A percentile compares a stretch with the other conserved stretches of the same genome.
Conservation (phyloP, 2,888 invertebrate species). For the Cataglyphis altisquamis region DNA sequence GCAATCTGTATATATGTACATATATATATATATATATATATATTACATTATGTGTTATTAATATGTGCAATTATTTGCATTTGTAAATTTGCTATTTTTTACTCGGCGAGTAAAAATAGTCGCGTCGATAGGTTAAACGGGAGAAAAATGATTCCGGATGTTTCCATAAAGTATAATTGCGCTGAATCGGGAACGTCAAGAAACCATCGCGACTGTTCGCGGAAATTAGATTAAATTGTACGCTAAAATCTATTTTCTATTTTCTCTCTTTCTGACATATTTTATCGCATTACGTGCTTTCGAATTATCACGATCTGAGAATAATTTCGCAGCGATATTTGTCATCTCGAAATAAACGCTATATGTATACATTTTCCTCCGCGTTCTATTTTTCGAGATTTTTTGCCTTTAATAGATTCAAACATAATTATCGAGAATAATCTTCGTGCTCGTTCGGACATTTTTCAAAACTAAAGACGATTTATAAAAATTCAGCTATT, state of each 20-base stretch:
- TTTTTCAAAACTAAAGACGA: background rate
- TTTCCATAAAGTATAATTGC: background rate
- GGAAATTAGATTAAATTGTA: conserved; percentile 41
- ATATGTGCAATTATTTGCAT: conserved; percentile 27
- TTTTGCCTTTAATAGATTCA: background rate
- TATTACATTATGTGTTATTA: conserved; percentile 32
- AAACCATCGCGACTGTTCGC: background rate
- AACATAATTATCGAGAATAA: background rate
- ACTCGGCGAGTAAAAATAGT: conserved; percentile 30
- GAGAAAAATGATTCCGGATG: conserved; percentile 7
- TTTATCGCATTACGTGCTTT: conserved; percentile 31
- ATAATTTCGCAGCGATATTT: conserved; percentile 27
- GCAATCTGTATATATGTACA: background rate
- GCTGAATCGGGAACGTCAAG: background rate
- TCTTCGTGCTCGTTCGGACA: background rate
- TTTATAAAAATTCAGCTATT: background rate
- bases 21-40: too few relatives aligned
- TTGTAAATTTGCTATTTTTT: conserved; percentile 17
- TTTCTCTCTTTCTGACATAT: background rate
- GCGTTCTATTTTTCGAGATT: background rate
- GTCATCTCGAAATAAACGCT: conserved; percentile 10
- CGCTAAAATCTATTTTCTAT: conserved; percentile 20
- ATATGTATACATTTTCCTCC: background rate
- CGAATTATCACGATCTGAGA: conserved; percentile 27
- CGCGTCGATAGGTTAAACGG: conserved; percentile 11